Conservation (phyloP, 2,888 invertebrate genomes). For the Drosophila maculinotata region DNA sequence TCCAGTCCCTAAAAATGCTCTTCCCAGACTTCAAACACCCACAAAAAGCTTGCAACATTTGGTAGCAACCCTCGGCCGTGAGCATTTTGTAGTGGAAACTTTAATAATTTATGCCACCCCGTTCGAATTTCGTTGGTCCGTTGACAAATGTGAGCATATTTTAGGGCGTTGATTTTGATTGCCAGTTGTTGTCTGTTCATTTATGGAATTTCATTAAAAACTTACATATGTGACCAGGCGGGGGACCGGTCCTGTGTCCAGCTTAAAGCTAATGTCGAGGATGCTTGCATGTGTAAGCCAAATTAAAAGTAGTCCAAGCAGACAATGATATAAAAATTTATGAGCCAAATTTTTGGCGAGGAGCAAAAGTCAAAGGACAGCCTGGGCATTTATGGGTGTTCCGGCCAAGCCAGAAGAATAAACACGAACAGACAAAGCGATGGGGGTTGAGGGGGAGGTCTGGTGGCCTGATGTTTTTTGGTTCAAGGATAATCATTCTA, state of each 20-base stretch:
- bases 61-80: slow-evolving; percentile 4
- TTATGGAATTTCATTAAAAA: slow-evolving; percentile 75
- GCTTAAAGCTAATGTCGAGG: slow-evolving; percentile 40
- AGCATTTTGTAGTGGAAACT: slow-evolving; percentile 35
- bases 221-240: slow-evolving; percentile 16
- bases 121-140: slow-evolving; percentile 34
- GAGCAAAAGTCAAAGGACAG: slow-evolving; percentile 67
- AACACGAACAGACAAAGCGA: slow-evolving; percentile 59
- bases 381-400: slow-evolving; percentile 47
- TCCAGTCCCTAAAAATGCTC: too few species aligned
- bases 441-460: slow-evolving; percentile 7
- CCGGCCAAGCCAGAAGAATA: slow-evolving; percentile 22
- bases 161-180: slow-evolving; percentile 60
- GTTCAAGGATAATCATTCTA: slow-evolving; percentile 83
- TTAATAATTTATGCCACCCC: slow-evolving; percentile 54
- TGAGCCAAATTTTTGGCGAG: slow-evolving; percentile 58
- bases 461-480: slow-evolving; percentile 32
- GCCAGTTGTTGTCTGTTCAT: slow-evolving; percentile 63
- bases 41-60: not conserved
- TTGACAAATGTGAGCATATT: slow-evolving; percentile 64
- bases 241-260: slow-evolving; percentile 2
- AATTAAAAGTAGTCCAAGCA: slow-evolving; percentile 62
- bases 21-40: not conserved
- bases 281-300: slow-evolving; percentile 65
- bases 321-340: slow-evolving; percentile 71